Evolutionary conservation across 2,797 vertebrate species (phyloP), one percentile per base, ranked within the genome.

Genomic region (Buphagus erythrorhynchus): DNA sequence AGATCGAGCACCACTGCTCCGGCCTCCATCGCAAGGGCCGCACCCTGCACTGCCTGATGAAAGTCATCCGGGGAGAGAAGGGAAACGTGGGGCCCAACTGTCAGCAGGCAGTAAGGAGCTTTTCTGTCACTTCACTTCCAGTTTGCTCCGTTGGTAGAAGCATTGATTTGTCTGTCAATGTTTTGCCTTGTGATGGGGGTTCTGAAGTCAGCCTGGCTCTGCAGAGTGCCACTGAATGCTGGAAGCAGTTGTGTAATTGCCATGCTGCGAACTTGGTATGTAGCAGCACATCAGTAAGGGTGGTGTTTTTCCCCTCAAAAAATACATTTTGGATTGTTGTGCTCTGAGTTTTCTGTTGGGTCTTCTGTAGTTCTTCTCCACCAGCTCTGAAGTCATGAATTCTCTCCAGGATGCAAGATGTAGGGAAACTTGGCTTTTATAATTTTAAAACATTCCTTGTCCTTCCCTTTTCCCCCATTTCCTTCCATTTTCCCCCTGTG

Each of bases 31-130:
- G 99, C 17, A 99, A 99, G 59, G 99, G 99, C 1, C 98, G 99
- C 17, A 99, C 99, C 13, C 98, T 99, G 82, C 99, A 99, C 90
- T 99, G 99, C 96, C 98, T 99, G 45, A 99, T 99, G 99, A 99
- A 98, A 75, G 99, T 99, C 6, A 98, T 98, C 31, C 98, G 99
- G 0, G 98, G 98, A 0, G 99, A 99, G 68, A 98, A 99, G 95
- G 99, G 98, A 0, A 98, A 97, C 33, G 97, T 99, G 2, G 99
- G 99, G 12, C 96, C 96, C 77, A 98, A 97, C 82, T 99, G 99
- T 86, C 99, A 99, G 97, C 98, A 98, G 86, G 99, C 99, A 46
- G 99, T 99, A 88, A 99, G 99, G 77, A 22, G 72, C 54, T 36
- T 19, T 71, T 43, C 78, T 59, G 0, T 31, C 29, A 0, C 49